Conservation (phyloP, 1,140 invertebrate species). For the Meloidogyne hapla region DNA sequence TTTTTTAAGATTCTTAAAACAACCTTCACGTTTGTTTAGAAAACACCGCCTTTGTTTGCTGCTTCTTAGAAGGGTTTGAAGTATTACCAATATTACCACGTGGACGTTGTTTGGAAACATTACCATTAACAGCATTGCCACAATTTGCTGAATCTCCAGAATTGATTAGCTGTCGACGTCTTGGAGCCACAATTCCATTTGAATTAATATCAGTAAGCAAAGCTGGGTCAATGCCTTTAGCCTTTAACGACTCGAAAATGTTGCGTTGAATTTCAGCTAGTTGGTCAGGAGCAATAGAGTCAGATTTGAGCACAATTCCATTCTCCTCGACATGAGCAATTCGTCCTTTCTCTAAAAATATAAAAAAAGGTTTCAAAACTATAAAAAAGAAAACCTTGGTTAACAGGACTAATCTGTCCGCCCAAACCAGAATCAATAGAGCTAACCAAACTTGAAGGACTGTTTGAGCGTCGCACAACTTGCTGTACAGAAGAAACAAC, state of each 20-base stretch:
- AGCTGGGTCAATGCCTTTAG: conserved; percentile 44
- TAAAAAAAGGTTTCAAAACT: neutral
- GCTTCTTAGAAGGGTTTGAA: no score
- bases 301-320: conserved; percentile 56
- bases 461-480: conserved; percentile 51
- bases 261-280: conserved; percentile 54
- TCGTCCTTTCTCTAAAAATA: conserved; percentile 48
- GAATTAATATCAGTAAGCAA: conserved; percentile 33
- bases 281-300: conserved; percentile 55
- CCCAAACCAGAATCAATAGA: conserved; percentile 55
- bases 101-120: no score
- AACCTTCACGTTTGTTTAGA: no score
- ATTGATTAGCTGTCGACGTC: neutral
- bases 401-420: conserved; percentile 47
- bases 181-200: conserved; percentile 15
- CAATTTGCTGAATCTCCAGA: neutral
- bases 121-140: no score
- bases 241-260: conserved; percentile 38
- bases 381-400: conserved; percentile 33
- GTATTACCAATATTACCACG: no score
- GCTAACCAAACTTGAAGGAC: conserved; percentile 55
- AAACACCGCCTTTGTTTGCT: no score
- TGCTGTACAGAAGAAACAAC: neutral
- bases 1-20: no score
- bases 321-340: conserved; percentile 43